Evolutionary conservation across 1,140 invertebrate genomes (phyloP), one percentile per base, ranked within the genome.

Genomic region (Formica selysi): DNA sequence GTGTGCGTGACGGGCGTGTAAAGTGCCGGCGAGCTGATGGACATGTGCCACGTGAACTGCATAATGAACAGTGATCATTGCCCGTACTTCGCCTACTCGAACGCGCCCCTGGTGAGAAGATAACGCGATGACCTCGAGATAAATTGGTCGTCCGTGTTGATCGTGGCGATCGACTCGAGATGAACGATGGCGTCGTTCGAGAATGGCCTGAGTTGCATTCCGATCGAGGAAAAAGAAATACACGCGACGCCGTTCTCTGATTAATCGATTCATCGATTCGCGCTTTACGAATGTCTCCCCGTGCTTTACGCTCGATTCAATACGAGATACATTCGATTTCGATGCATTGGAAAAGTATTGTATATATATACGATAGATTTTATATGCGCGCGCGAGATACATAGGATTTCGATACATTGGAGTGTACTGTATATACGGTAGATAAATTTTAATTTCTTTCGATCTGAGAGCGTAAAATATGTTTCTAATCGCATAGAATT

Each of bases 11-110:
- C 88, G 74, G 59, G 88, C 67, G 78, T 90, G 88, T 78, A 90
- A 90, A 87, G 41, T 44, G 73, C 61, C 48, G 32, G 54, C 76
- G 38, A 83, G 57, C 74, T 88, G 90, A 91, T 88, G 90, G 90
- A 91, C 89, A 81, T 88, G 89, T 80, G 85, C 89, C 89, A 91
- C 90, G 90, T 91, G 90, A 90, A 86, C 67, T 83, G 89, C 89
- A 91, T 91, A 91, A 91, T 84, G 87, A 91, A 81, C 41, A 74
- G 74, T 67, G 89, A 91, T 91, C 86, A 79, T 91, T 88, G 89
- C 57, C 87, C 79, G 87, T 67, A 62, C 74, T 85, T 87, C 89
- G 90, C 87, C 89, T 81, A 91, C 90, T 73, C 73, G 76, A 81
- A 74, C 73, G 86, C 85, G 86, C 38, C 76, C 51, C 64, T 32